These are phyloP conservation scores for Phrynocephalus versicolor DNA, from an alignment of 2,113 vertebrate genomes.

Conservation along the genomic window DNA sequence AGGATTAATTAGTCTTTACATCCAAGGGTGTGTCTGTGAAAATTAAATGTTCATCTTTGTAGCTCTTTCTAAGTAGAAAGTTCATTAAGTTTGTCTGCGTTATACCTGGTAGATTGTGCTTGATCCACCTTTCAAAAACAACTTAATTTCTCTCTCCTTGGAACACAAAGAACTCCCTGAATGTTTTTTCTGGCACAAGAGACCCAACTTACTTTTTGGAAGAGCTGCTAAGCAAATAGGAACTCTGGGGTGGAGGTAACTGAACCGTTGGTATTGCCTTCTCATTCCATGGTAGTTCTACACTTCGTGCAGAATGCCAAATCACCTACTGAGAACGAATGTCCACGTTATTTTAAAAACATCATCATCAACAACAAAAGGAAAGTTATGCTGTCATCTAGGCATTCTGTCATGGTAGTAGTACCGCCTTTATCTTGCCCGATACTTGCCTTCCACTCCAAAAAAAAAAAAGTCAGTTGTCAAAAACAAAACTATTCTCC, in stretches of 20 bases:
- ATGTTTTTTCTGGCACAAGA: constrained; percentile 60
- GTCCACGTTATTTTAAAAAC: constrained; percentile 48
- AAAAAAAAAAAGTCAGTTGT: constrained; percentile 68
- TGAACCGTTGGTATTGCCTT: constrained; percentile 40
- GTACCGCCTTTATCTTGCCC: constrained; percentile 36
- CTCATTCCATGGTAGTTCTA: constrained; percentile 45
- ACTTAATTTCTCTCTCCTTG: constrained; percentile 54
- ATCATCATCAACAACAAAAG: constrained; percentile 23
- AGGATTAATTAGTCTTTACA: constrained; percentile 23
- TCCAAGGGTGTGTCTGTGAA: constrained; percentile 7
- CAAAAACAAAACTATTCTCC: too few relatives aligned
- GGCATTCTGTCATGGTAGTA: constrained; percentile 57
- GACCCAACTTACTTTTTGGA: constrained; percentile 32
- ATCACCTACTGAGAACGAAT: constrained; percentile 58
- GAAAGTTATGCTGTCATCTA: constrained; percentile 26
- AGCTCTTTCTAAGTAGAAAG: not conserved
- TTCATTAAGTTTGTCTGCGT: not conserved
- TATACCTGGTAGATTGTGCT: constrained; percentile 41
- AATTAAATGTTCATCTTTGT: constrained; percentile 3
- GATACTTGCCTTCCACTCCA: constrained; percentile 51
- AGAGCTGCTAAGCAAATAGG: constrained; percentile 50
- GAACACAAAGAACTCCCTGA: constrained; percentile 45
- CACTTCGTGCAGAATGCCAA: constrained; percentile 33
- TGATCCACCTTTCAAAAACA: constrained; percentile 51
- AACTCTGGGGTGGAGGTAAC: constrained; percentile 33